Evolutionary conservation across 2,888 invertebrate species (phyloP), one percentile per base, ranked within the genome.

Genomic region (Idaea dimidiata): DNA sequence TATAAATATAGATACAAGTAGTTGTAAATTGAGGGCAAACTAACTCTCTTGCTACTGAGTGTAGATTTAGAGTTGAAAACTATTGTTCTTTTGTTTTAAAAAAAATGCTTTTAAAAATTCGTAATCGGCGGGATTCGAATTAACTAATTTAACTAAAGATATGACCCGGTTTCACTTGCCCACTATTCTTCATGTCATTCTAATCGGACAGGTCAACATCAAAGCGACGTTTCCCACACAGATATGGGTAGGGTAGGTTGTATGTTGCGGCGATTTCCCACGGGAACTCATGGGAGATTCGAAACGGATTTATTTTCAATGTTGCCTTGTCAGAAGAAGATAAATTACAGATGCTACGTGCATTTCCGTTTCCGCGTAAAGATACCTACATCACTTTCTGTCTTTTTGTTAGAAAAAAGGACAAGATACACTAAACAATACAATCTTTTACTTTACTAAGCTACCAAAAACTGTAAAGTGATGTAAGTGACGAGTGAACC

Each of bases 241-340:
- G 33, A 7, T 33, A 33, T 33, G 43, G 43, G 43, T 8, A 8
- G 43, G 43, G 2, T 43, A 14, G 8, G 14, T 10, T 7, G 43
- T 43, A 10, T 43, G 14, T 8, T 58, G 63, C 66, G 68, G 68
- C 67, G 70, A 80, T 80, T 79, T 78, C 79, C 76, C 81, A 71
- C 69, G 75, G 73, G 77, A 58, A 68, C 73, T 77, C 74, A 74
- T 75, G 70, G 72, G 65, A 66, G 64, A 65, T 75, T 75, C 64
- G 64, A 68, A 70, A 75, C 69, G 71, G 74, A 76, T 75, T 74
- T 76, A 74, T 74, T 74, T 72, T 71, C 75, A 77, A 77, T 74
- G 69, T 68, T 69, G 56, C 16, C 16, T 55, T 43, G 43, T 43
- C 43, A 43, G 43, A 43, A 14, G 10, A 10, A 43, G 10, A 43